phyloP scores from a whole-genome alignment of 92 coral and sea anemone species.

The Desmophyllum pertusum region DNA sequence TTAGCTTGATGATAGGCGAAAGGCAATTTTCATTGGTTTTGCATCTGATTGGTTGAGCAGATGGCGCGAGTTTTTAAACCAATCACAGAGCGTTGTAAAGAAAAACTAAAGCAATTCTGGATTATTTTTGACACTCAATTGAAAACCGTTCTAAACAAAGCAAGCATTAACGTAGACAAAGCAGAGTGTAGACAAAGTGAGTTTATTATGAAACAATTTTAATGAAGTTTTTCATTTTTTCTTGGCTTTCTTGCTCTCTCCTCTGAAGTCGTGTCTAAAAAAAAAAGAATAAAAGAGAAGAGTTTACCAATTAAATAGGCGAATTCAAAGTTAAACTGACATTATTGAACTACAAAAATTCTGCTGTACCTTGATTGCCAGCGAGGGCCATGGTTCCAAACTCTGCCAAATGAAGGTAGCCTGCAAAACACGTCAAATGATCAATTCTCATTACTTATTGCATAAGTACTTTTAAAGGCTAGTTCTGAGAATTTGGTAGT shows the following conservation, averaged over 20 bases:
- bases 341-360: neutral
- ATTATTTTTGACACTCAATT: too few relatives aligned
- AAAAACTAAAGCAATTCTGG: too few relatives aligned
- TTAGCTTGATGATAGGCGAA: too few relatives aligned
- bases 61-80: too few relatives aligned
- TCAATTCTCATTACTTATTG: neutral
- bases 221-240: neutral
- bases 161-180: neutral
- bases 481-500: neutral
- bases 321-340: neutral
- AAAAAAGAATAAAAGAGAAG: neutral
- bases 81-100: too few relatives aligned
- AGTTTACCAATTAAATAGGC: neutral
- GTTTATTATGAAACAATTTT: neutral
- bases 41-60: too few relatives aligned
- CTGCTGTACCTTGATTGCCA: slow-evolving; percentile 91
- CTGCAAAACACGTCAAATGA: slow-evolving; percentile 36
- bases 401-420: slow-evolving; percentile 98
- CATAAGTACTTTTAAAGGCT: neutral
- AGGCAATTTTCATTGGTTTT: too few relatives aligned
- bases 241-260: slow-evolving; percentile 32
- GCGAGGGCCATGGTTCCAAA: slow-evolving; percentile 98
- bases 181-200: neutral
- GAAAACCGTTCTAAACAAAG: too few relatives aligned
- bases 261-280: slow-evolving; percentile 29